Conservation (phyloP, 2,888 invertebrate genomes). For the Acronicta leporina region DNA sequence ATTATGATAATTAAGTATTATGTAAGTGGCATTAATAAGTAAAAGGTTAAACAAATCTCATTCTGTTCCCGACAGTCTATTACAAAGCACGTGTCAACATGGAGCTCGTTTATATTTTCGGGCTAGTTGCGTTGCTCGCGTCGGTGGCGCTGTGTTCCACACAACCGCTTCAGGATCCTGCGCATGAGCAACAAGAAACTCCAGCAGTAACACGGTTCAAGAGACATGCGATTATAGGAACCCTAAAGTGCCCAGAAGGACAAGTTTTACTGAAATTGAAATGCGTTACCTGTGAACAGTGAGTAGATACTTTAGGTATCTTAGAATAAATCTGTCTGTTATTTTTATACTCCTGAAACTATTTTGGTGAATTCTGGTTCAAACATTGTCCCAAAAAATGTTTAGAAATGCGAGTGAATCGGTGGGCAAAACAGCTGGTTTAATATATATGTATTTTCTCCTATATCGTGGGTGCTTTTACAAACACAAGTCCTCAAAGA, state of each 20-base stretch:
- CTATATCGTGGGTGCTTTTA: too few relatives aligned
- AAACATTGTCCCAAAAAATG: too few relatives aligned
- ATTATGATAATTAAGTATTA: background rate
- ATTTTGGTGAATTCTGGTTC: too few relatives aligned
- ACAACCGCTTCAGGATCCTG: background rate
- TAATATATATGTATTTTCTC: too few relatives aligned
- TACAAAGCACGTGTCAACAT: background rate
- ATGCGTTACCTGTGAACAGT: conserved; percentile 2
- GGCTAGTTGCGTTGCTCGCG: conserved; percentile 3
- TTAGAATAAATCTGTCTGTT: too few relatives aligned
- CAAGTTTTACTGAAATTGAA: background rate
- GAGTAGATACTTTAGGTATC: background rate
- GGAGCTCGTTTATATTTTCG: conserved; percentile 6
- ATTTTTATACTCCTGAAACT: too few relatives aligned
- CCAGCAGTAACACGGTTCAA: background rate
- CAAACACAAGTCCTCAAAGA: too few relatives aligned
- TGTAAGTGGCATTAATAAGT: background rate
- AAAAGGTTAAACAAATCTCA: background rate
- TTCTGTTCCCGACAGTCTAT: background rate
- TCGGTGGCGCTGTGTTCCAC: background rate
- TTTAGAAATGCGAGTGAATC: too few relatives aligned
- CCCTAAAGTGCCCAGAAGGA: background rate
- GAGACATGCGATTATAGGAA: background rate
- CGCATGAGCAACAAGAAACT: background rate
- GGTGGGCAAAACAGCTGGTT: too few relatives aligned